Evolutionary conservation across 1,140 invertebrate species (phyloP).

Genomic region (Drosophila varians): DNA sequence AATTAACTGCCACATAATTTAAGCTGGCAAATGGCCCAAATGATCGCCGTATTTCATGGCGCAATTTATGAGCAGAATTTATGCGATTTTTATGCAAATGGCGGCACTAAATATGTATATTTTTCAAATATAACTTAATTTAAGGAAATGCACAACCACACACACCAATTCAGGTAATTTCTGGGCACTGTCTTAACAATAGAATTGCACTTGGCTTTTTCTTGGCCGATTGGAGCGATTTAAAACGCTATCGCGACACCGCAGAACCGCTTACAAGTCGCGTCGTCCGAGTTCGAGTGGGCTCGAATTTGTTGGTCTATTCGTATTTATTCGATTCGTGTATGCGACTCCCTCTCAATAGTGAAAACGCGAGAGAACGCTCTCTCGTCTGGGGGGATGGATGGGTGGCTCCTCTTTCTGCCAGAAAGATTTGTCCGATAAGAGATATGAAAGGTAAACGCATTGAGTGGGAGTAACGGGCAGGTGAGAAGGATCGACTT

Average conservation of each 20-base stretch:
- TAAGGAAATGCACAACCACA: slow-evolving; percentile 11
- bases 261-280: slow-evolving; percentile 22
- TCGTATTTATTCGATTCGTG: no score
- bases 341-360: no score
- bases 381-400: neutral
- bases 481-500: slow-evolving; percentile 2
- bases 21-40: slow-evolving; percentile 5
- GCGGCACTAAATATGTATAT: neutral
- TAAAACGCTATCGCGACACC: slow-evolving; percentile 20
- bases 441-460: slow-evolving; percentile 1
- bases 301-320: no score
- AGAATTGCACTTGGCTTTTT: slow-evolving; percentile 11
- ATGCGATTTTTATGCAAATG: slow-evolving; percentile 2
- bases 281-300: slow-evolving; percentile 34
- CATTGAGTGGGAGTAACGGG: neutral
- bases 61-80: neutral
- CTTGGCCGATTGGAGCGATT: slow-evolving; percentile 11
- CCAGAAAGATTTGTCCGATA: neutral
- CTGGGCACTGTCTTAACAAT: slow-evolving; percentile 21
- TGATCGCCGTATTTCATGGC: slow-evolving; percentile 14
- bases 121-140: slow-evolving; percentile 19
- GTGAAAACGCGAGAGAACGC: neutral
- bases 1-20: slow-evolving; percentile 24
- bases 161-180: slow-evolving; percentile 30
- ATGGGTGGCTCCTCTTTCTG: neutral